phyloP scores from a whole-genome alignment of 2,888 invertebrate genomes.

The Slavum lentiscoides region DNA sequence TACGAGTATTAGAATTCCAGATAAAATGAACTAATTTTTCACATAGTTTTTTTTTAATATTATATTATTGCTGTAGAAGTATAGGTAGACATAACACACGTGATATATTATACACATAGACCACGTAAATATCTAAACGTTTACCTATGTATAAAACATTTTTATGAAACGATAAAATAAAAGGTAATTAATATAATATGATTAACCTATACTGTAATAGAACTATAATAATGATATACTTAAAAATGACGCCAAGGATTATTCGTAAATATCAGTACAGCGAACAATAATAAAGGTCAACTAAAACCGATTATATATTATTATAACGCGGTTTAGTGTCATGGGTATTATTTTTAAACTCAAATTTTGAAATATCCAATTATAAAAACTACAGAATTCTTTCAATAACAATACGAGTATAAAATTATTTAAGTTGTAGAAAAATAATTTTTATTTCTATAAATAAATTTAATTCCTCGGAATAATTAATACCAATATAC shows the following conservation, averaged over 20 bases:
- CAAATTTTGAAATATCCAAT: neutral
- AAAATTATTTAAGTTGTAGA: too few relatives aligned
- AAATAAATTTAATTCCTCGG: too few relatives aligned
- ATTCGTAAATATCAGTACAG: neutral
- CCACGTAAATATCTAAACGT: too few relatives aligned
- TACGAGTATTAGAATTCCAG: too few relatives aligned
- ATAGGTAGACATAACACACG: too few relatives aligned
- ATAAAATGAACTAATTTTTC: too few relatives aligned
- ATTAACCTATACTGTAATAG: neutral
- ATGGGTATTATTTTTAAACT: neutral
- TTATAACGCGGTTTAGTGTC: neutral
- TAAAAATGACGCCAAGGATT: neutral
- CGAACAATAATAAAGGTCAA: slow-evolving; percentile 14
- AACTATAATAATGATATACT: neutral
- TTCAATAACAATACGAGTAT: neutral
- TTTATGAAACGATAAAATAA: neutral
- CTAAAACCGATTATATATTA: neutral
- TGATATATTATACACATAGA: too few relatives aligned
- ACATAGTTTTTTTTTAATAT: too few relatives aligned
- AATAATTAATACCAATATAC: too few relatives aligned
- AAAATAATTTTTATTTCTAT: too few relatives aligned
- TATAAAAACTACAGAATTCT: neutral
- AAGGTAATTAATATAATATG: neutral
- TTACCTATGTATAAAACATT: too few relatives aligned
- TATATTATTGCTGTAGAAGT: too few relatives aligned